Evolutionary conservation across 2,888 invertebrate genomes (phyloP), one percentile per base, ranked within the genome.

Genomic region (Parascotia fuliginaria): DNA sequence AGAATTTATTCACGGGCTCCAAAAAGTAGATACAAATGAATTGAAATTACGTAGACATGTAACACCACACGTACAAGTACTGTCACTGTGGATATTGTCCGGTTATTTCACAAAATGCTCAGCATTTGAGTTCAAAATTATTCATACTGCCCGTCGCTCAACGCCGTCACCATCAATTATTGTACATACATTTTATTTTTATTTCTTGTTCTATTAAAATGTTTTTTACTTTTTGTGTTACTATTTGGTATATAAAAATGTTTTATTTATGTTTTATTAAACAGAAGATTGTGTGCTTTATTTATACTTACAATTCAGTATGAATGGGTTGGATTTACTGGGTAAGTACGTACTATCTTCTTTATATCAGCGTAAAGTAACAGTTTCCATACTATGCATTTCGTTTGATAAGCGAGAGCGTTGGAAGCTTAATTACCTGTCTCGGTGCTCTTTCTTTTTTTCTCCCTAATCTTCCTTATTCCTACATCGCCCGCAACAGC

Each of bases 21-120:
- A 49, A 60, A 66, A 60, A 42, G 52, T 44, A 53, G 39, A 55
- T 60, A 62, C 65, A 65, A 66, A 70, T 69, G 50, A 67, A 69
- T 71, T 69, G 68, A 54, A 48, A 55, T 65, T 44, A 60, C 40
- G 60, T 44, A 46, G 53, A 55, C 55, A 36, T 59, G 56, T 57
- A 28, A 42, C 45, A 27, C 33, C 48, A 39, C 28, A 28, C 9
- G 15, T 22, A 36, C 19, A 19, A 36, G 29, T 36, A 57, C 37
- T 46, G 37, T 0, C 51, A 52, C 9, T 40, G 60, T 60, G 46
- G 13, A 48, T 47, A 44, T 46, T 49, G 49, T 51, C 45, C 46
- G 11, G 33, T 52, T 52, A 50, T 63, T 64, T 52, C 14, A 0
- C 41, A 34, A 48, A 56, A 48, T 19, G 4, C 19, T 22, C 38